Conservation (phyloP, 2,113 vertebrate species). For the mouse (Mus musculus) region DNA sequence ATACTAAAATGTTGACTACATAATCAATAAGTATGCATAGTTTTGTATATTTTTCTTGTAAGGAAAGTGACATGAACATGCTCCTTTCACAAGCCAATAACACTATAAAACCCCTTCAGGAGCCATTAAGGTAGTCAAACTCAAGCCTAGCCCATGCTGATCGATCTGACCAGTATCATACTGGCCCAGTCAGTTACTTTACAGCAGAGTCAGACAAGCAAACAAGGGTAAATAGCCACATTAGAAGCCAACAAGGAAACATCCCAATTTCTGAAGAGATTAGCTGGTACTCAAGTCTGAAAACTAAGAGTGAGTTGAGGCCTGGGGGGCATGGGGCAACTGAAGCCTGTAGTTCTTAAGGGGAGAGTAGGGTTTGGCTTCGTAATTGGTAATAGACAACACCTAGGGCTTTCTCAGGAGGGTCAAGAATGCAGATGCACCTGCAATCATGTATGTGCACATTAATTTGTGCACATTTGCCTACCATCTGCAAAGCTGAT, state of each 20-base stretch:
- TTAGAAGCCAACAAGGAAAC: conserved; percentile 20
- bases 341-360: background rate
- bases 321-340: background rate
- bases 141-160: background rate
- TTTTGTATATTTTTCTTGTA: background rate
- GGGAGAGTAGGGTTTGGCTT: background rate
- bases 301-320: background rate
- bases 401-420: background rate
- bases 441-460: fast-evolving
- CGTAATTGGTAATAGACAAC: background rate
- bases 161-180: background rate
- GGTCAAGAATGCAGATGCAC: background rate
- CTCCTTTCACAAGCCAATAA: background rate
- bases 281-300: background rate
- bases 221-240: background rate
- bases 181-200: background rate
- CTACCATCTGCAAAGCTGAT: background rate
- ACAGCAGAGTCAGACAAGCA: background rate
- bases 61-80: background rate
- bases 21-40: background rate
- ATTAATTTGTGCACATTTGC: fast-evolving
- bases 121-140: background rate
- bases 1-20: background rate
- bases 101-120: background rate
- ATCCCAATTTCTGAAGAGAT: background rate